These are phyloP conservation scores for Cacatua alba DNA, from an alignment of 2,113 vertebrate species.

Conservation along the genomic window DNA sequence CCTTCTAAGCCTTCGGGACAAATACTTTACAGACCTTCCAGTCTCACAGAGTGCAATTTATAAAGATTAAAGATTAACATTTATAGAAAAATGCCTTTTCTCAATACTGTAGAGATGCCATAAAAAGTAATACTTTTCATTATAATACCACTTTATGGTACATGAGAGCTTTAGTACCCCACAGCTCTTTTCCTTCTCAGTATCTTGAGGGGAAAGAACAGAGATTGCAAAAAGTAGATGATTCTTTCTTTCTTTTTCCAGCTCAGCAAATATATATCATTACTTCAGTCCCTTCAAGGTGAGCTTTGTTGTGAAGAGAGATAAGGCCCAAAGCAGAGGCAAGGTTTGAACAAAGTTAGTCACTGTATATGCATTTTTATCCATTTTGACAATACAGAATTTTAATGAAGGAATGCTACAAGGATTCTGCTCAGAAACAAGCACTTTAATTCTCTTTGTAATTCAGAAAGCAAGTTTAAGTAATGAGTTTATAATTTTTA, in stretches of 20 bases:
- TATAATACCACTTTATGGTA: constrained; percentile 30
- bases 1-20: constrained; percentile 12
- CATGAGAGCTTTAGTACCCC: constrained; percentile 12
- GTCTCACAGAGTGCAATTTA: constrained; percentile 36
- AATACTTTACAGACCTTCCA: neutral
- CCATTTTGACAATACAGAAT: constrained; percentile 13
- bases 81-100: constrained; percentile 52
- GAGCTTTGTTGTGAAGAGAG: constrained; percentile 28
- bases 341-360: constrained; percentile 12
- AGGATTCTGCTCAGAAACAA: constrained; percentile 39
- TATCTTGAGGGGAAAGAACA: constrained; percentile 21
- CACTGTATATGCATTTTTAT: constrained; percentile 11
- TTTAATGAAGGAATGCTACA: constrained; percentile 62
- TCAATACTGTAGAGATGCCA: constrained; percentile 17
- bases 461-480: constrained; percentile 58
- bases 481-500: constrained; percentile 68
- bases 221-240: neutral
- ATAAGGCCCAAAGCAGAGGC: constrained; percentile 13
- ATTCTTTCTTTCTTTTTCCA: constrained; percentile 30
- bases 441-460: constrained; percentile 39
- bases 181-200: constrained; percentile 3
- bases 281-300: constrained; percentile 17
- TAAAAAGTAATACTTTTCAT: constrained; percentile 52
- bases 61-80: constrained; percentile 62
- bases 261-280: constrained; percentile 27